A percentile compares a stretch with the other conserved stretches of the same genome.
These are phyloP conservation scores for Halictus ligatus DNA, from an alignment of 2,888 invertebrate species.

Conservation along the genomic window DNA sequence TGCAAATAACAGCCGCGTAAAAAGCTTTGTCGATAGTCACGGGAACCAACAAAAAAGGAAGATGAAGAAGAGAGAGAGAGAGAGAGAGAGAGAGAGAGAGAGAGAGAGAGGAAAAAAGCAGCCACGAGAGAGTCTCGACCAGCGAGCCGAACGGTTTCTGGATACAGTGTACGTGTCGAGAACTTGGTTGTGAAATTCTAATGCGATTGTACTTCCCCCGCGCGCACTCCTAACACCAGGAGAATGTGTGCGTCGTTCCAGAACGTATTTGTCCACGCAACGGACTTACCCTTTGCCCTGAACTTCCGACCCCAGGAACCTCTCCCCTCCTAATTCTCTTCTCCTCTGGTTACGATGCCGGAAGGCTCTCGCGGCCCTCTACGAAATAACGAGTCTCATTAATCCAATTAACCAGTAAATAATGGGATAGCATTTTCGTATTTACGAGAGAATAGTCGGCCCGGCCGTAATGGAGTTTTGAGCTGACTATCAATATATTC, in stretches of 20 bases:
- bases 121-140: background rate
- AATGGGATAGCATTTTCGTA: slow-evolving; percentile 84
- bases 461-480: slow-evolving; percentile 84
- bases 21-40: background rate
- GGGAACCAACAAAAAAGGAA: background rate
- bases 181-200: slow-evolving; percentile 46
- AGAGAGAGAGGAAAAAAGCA: background rate
- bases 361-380: slow-evolving; percentile 73
- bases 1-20: background rate
- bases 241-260: slow-evolving; percentile 52
- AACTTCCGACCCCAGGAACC: slow-evolving; percentile 59
- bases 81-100: no score
- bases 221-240: background rate
- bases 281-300: slow-evolving; percentile 72
- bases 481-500: slow-evolving; percentile 84
- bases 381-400: slow-evolving; percentile 84
- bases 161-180: slow-evolving; percentile 7
- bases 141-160: slow-evolving; percentile 1
- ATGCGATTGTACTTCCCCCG: slow-evolving; percentile 36
- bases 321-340: slow-evolving; percentile 63
- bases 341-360: slow-evolving; percentile 57
- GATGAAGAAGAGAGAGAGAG: background rate
- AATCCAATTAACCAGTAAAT: slow-evolving; percentile 85
- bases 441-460: slow-evolving; percentile 83
- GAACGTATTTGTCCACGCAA: slow-evolving; percentile 72